Conservation (phyloP, 1,140 invertebrate genomes). For the Coenobita brevimanus region DNA sequence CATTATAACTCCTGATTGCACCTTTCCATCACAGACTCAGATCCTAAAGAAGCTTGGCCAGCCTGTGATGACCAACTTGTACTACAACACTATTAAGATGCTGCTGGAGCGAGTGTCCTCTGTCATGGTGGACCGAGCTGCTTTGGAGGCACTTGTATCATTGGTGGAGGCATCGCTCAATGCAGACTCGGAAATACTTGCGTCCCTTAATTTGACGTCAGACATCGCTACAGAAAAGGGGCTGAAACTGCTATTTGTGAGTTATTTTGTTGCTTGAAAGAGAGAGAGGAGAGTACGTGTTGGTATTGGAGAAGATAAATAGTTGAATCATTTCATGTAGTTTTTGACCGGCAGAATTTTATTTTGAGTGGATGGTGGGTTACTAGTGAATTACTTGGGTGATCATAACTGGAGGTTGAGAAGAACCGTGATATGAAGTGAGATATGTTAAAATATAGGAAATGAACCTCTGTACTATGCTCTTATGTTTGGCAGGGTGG, state of each 20-base stretch:
- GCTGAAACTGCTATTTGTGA: slow-evolving; percentile 82
- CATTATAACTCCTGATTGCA: not conserved
- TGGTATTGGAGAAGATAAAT: not conserved
- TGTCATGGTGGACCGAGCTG: slow-evolving; percentile 94
- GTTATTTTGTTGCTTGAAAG: slow-evolving; percentile 28
- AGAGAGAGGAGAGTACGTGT: no score
- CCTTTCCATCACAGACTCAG: slow-evolving; percentile 69
- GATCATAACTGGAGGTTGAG: no score
- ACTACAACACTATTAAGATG: slow-evolving; percentile 97
- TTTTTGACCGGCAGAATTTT: not conserved
- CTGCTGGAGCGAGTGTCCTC: slow-evolving; percentile 93
- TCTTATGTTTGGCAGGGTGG: no score
- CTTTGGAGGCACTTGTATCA: slow-evolving; percentile 77
- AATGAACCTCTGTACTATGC: no score
- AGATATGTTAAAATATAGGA: no score
- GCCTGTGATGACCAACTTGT: slow-evolving; percentile 94
- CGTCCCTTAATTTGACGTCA: slow-evolving; percentile 85
- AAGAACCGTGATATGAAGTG: no score
- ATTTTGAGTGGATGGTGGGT: not conserved
- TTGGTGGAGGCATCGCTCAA: slow-evolving; percentile 72
- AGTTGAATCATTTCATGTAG: no score
- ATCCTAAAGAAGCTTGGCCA: slow-evolving; percentile 95
- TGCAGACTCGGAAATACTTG: slow-evolving; percentile 76
- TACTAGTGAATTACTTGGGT: no score
- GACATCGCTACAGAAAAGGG: slow-evolving; percentile 88